Base-by-base conservation (phyloP, 2,888 invertebrate genomes). In the Rhopalosiphum nymphaeae region DNA sequence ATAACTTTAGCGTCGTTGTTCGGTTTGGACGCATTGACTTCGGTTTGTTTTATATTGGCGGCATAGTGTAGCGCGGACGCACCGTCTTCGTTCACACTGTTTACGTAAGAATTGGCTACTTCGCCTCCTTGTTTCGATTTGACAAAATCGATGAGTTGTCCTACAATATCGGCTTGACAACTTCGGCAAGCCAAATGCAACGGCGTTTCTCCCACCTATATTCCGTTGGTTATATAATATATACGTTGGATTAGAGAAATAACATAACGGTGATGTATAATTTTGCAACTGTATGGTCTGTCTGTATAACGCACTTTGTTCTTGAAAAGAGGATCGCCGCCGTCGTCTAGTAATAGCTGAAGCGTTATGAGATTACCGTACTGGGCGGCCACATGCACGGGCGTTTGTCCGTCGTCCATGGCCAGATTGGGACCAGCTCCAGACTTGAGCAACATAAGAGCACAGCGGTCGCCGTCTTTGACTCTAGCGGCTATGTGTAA, bases 401-500 rank as follows among this genome's bases (percentile, higher is more conserved):
- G 99, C 1, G 99, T 99, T 96, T 99, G 98, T 3, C 99, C 99
- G 96, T 99, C 99, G 96, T 99, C 98, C 94, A 99, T 99, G 7
- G 98, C 97, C 95, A 99, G 97, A 96, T 99, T 99, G 1, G 99
- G 98, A 94, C 99, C 98, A 21, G 99, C 99, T 0, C 99, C 99
- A 7, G 99, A 99, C 96, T 99, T 99, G 78, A 99, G 96, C 95
- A 99, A 96, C 99, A 99, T 99, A 95, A 99, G 97, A 10, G 99
- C 99, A 96, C 99, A 99, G 95, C 98, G 97, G 95, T 98, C 98
- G 9, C 98, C 98, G 95, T 98, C 99, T 95, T 97, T 97, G 94
- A 99, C 98, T 95, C 99, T 97, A 0, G 99, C 98, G n/a, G 99
- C 99, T 95, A 99, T 99, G 96, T 99, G 99, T 67, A 99, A 96